Percentiles rank a stretch among this genome's conserved stretches.
phyloP scores from a whole-genome alignment of 2,113 vertebrate genomes.

The Cavia porcellus region DNA sequence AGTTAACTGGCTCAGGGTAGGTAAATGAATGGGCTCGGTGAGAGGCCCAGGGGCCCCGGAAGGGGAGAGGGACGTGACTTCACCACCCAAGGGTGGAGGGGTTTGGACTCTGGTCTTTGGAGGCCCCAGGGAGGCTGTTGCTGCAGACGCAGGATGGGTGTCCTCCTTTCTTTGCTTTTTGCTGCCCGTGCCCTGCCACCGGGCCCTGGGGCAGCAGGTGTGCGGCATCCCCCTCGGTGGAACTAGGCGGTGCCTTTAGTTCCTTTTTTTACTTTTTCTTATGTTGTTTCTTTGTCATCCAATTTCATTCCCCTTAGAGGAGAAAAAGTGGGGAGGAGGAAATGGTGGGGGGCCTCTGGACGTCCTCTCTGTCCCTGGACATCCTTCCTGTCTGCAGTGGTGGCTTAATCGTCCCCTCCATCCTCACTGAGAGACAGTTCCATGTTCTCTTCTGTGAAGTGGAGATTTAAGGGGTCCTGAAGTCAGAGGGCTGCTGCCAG shows the following conservation, averaged over 20 bases:
- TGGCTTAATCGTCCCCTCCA: neutral
- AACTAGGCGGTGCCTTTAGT: neutral
- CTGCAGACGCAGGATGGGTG: neutral
- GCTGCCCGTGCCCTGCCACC: neutral
- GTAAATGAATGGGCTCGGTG: neutral
- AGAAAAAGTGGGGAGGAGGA: neutral
- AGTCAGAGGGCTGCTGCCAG: neutral
- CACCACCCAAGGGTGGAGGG: neutral
- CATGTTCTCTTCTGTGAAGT: neutral
- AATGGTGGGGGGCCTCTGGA: neutral
- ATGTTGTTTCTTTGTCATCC: neutral
- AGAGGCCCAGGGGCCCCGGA: neutral
- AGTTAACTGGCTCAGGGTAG: neutral
- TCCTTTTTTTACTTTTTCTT: slow-evolving; percentile 7
- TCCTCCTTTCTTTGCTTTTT: neutral
- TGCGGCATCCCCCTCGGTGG: fast-evolving
- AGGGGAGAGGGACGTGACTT: neutral
- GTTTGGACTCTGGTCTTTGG: slow-evolving; percentile 71
- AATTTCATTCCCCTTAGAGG: neutral
- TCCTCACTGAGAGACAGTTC: neutral
- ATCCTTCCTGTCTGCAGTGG: neutral
- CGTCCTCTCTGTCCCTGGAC: neutral
- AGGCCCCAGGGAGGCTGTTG: slow-evolving; percentile 34
- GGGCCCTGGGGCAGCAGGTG: neutral
- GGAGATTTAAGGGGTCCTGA: slow-evolving; percentile 1